Evolutionary conservation across 1,140 invertebrate species (phyloP).

Genomic region (Aphelenchoides fujianensis): DNA sequence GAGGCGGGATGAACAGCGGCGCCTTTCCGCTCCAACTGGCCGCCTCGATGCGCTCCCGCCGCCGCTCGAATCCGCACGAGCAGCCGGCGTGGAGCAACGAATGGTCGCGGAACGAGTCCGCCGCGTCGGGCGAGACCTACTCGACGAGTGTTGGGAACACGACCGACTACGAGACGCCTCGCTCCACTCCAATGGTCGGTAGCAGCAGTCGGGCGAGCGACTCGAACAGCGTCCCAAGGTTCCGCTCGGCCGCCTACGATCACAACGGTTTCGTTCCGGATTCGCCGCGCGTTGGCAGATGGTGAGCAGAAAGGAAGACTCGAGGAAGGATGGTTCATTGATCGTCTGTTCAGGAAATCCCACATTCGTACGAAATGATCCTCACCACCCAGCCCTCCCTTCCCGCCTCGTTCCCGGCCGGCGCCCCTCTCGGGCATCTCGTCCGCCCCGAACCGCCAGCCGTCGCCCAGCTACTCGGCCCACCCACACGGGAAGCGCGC

Average conservation of each 20-base stretch:
- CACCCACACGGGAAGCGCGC: background rate
- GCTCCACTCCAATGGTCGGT: background rate
- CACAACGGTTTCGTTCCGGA: background rate
- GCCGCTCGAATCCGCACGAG: background rate
- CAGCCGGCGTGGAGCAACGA: background rate
- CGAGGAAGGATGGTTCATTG: background rate
- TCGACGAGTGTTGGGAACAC: background rate
- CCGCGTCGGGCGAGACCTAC: background rate
- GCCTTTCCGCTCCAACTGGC: no score
- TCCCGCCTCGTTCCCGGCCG: background rate
- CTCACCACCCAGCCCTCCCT: background rate
- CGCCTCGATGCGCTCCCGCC: background rate
- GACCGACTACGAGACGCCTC: background rate
- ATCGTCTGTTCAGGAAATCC: background rate
- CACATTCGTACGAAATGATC: slow-evolving; percentile 4
- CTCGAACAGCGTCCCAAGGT: no score
- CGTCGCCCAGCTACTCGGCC: background rate
- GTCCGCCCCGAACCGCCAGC: background rate
- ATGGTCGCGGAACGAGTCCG: background rate
- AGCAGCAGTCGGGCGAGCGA: background rate
- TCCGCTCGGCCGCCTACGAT: background rate
- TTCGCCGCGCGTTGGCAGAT: background rate
- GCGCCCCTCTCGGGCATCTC: background rate
- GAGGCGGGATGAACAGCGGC: background rate
- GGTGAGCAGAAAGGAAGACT: background rate